phyloP scores from a whole-genome alignment of 2,888 invertebrate species.

The Spisula solida region DNA sequence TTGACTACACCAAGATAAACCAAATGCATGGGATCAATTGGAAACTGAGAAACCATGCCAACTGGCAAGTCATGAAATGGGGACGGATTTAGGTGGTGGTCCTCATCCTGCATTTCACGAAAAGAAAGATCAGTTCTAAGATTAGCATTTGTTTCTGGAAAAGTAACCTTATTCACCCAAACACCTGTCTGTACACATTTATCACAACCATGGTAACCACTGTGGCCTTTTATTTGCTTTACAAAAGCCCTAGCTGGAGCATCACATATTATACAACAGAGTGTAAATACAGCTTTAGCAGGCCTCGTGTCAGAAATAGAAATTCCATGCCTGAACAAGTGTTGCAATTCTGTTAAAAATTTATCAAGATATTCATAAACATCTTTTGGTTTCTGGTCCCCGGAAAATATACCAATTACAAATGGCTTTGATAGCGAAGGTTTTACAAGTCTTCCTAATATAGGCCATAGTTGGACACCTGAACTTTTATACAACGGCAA shows the following conservation, averaged over 20 bases:
- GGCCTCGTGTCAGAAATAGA: no score
- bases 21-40: constrained; percentile 84
- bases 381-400: constrained; percentile 38
- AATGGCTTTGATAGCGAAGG: constrained; percentile 46
- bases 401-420: constrained; percentile 42
- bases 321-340: neutral
- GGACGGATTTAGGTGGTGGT: constrained; percentile 71
- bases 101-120: constrained; percentile 64
- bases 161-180: constrained; percentile 62
- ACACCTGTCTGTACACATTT: constrained; percentile 72
- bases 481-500: constrained; percentile 61
- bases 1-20: constrained; percentile 80
- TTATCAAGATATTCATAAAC: constrained; percentile 13
- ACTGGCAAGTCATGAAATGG: constrained; percentile 64
- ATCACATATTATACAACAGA: constrained; percentile 74
- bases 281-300: neutral
- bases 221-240: constrained; percentile 77
- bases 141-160: constrained; percentile 53
- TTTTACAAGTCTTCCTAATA: constrained; percentile 34
- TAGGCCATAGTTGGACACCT: constrained; percentile 54
- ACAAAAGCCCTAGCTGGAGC: constrained; percentile 78
- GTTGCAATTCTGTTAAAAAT: constrained; percentile 42
- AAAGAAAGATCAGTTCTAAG: constrained; percentile 67
- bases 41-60: constrained; percentile 76
- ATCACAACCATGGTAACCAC: constrained; percentile 81